Conservation (phyloP, 2,797 vertebrate genomes). For the Cossypha dichroa region DNA sequence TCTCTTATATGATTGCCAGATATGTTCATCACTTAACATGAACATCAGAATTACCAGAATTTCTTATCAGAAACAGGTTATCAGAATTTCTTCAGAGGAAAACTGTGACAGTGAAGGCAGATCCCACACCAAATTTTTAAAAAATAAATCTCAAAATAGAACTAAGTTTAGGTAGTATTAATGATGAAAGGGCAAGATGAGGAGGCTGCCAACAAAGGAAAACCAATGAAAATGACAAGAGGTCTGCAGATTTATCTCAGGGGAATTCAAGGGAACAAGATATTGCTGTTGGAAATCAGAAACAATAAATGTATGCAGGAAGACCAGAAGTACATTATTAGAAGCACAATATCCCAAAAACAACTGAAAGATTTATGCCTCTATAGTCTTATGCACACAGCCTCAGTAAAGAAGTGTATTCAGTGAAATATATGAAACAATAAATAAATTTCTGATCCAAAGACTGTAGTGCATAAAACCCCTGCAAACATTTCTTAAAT, state of each 20-base stretch:
- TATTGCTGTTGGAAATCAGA: neutral
- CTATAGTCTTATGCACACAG: neutral
- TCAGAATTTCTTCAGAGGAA: neutral
- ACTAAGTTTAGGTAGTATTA: neutral
- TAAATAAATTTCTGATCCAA: neutral
- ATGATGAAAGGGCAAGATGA: neutral
- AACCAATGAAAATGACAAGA: neutral
- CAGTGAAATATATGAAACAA: neutral
- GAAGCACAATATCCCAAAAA: neutral
- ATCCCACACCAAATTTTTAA: neutral
- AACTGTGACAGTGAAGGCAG: neutral
- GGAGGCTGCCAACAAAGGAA: neutral
- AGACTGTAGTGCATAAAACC: neutral
- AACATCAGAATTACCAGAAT: neutral
- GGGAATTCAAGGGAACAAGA: neutral
- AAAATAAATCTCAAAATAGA: neutral
- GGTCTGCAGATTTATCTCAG: neutral
- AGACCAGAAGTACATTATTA: neutral
- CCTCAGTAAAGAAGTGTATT: neutral
- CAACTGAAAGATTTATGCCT: neutral
- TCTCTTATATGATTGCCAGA: neutral
- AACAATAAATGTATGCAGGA: neutral
- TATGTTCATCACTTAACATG: neutral
- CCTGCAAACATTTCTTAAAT: neutral
- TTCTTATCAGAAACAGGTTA: neutral